A percentile compares a stretch with the other conserved stretches of the same genome.
Evolutionary conservation across 2,888 invertebrate species (phyloP).

Genomic region (Dugesia japonica): DNA sequence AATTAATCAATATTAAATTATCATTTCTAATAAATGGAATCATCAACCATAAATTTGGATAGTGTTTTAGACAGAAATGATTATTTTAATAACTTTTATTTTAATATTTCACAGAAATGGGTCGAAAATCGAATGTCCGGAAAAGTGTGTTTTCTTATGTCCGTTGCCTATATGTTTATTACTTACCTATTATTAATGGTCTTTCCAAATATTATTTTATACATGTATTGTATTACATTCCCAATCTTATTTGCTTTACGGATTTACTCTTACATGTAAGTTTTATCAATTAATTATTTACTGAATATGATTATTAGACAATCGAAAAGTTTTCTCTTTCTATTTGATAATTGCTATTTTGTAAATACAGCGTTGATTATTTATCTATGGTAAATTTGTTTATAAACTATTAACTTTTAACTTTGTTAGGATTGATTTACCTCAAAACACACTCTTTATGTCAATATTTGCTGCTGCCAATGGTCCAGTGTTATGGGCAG

Average conservation of each 20-base stretch:
- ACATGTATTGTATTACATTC: not conserved
- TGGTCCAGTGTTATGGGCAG: conserved; percentile 40
- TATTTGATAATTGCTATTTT: conserved; percentile 2
- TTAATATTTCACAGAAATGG: not conserved
- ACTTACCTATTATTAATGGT: not conserved
- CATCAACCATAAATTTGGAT: too few species aligned
- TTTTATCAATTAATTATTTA: not conserved
- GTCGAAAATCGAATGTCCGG: not conserved
- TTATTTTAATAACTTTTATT: not conserved
- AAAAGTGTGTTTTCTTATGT: not conserved
- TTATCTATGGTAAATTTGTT: not conserved
- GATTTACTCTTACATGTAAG: not conserved
- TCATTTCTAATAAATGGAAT: too few species aligned
- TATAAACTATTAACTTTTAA: not conserved
- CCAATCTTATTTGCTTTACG: not conserved
- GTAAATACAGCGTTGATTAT: not conserved
- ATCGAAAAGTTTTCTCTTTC: not conserved
- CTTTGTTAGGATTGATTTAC: not conserved
- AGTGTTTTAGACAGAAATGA: not conserved
- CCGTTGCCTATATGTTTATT: not conserved
- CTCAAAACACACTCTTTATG: not conserved
- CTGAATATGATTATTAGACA: not conserved
- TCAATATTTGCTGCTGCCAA: conserved; percentile 38
- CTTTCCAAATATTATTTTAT: not conserved
- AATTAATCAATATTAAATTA: too few species aligned